Evolutionary conservation across 1,140 invertebrate species (phyloP), one percentile per base, ranked within the genome.

Genomic region (Zelostemma sp.): DNA sequence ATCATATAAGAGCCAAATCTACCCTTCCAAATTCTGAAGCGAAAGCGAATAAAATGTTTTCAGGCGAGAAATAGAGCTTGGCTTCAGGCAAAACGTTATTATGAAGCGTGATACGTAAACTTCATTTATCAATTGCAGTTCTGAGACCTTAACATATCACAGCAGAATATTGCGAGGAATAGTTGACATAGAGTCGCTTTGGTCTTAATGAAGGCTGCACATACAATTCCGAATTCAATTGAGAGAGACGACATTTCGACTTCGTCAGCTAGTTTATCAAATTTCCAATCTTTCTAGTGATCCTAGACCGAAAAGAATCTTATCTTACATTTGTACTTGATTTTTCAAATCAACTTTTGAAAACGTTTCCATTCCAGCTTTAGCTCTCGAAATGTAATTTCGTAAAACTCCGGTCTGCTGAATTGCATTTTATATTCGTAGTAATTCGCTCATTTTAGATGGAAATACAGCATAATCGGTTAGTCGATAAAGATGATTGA

Each of bases 211-310:
- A 65, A 66, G 57, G 46, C 45, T 60, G 33, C 49, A 40, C 16
- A 8, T 15, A 16, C 16, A 58, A 61, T 41, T 49, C 60, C 51
- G 46, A 55, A 61, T 60, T 41, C 38, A 56, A 45, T 67, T 67
- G 51, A 56, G 50, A 46, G 40, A 28, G 45, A 56, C 38, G 55
- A 48, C 49, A 59, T 58, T 64, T 65, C 53, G 55, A 65, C 54
- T 45, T 56, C 49, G 47, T 59, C 53, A 47, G 25, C 15, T 4
- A 17, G 15, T 56, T 55, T 67, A 67, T 67, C 56, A 41, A 67
- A 67, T 60, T 67, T 51, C 50, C 63, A n/a, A n/a, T n/a, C n/a
- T n/a, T n/a, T n/a, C n/a, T n/a, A n/a, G n/a, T n/a, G n/a, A n/a
- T n/a, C n/a, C n/a, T n/a, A n/a, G n/a, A n/a, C n/a, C n/a, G n/a